Conservation (phyloP, 2,113 vertebrate species). For the Murina feae region DNA sequence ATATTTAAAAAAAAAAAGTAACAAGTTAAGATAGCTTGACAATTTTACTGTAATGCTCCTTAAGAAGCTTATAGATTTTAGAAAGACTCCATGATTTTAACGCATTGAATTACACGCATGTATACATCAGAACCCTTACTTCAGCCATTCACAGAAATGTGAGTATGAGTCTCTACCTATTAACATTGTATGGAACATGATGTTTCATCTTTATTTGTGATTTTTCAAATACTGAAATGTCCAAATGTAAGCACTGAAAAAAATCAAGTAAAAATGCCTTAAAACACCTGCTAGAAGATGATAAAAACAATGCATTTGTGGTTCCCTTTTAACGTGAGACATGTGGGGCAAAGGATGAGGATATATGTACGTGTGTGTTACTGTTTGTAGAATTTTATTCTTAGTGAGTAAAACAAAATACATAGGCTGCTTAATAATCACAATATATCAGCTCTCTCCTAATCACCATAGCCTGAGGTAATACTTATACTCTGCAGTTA, state of each 20-base stretch:
- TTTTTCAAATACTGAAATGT: neutral
- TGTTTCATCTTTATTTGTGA: neutral
- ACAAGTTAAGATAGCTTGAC: neutral
- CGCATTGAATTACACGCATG: neutral
- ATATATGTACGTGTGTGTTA: neutral
- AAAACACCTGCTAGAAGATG: neutral
- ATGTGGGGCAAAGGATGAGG: neutral
- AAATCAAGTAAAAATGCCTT: neutral
- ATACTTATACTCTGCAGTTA: neutral
- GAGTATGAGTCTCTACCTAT: neutral
- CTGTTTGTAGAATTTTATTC: neutral
- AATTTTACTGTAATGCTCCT: neutral
- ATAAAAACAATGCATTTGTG: neutral
- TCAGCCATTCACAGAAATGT: neutral
- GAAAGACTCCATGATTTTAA: neutral
- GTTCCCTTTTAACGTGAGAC: neutral
- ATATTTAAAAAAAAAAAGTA: neutral
- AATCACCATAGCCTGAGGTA: neutral
- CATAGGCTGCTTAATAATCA: neutral
- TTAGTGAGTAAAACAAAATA: slow-evolving; percentile 11
- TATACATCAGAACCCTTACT: neutral
- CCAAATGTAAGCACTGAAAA: neutral
- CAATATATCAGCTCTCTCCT: neutral
- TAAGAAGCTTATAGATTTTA: neutral
- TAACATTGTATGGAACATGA: neutral